Evolutionary conservation across 2,888 invertebrate species (phyloP).

Genomic region (Neocrepidodera transversa): DNA sequence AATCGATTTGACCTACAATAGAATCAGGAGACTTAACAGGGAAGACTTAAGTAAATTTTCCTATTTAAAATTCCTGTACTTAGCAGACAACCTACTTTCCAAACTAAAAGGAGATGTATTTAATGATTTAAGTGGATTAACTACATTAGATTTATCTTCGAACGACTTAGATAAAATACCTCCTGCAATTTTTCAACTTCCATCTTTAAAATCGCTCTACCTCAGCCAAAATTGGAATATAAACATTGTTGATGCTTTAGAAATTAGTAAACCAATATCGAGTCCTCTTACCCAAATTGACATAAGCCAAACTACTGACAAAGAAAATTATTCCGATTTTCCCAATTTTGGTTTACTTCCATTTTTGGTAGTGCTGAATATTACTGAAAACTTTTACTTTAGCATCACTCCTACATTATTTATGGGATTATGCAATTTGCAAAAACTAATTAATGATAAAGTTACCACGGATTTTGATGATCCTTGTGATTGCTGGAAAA

Average conservation of each 20-base stretch:
- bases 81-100: constrained; percentile 54
- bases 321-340: constrained; percentile 40
- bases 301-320: constrained; percentile 50
- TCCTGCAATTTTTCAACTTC: constrained; percentile 52
- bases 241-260: constrained; percentile 52
- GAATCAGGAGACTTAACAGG: constrained; percentile 52
- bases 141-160: constrained; percentile 53
- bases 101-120: constrained; percentile 52
- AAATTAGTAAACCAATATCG: constrained; percentile 50
- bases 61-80: constrained; percentile 54
- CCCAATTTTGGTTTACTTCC: constrained; percentile 53
- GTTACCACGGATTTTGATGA: constrained; percentile 49
- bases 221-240: constrained; percentile 55
- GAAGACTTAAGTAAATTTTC: constrained; percentile 51
- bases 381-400: constrained; percentile 51
- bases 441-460: constrained; percentile 49
- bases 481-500: constrained; percentile 55
- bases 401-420: constrained; percentile 49
- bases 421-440: constrained; percentile 55
- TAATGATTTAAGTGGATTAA: constrained; percentile 46
- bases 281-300: constrained; percentile 54
- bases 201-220: constrained; percentile 53
- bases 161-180: constrained; percentile 53
- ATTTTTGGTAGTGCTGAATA: constrained; percentile 51
- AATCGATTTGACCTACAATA: constrained; percentile 53